Evolutionary conservation across 2,797 vertebrate species (phyloP).

Genomic region (Natrix natrix): DNA sequence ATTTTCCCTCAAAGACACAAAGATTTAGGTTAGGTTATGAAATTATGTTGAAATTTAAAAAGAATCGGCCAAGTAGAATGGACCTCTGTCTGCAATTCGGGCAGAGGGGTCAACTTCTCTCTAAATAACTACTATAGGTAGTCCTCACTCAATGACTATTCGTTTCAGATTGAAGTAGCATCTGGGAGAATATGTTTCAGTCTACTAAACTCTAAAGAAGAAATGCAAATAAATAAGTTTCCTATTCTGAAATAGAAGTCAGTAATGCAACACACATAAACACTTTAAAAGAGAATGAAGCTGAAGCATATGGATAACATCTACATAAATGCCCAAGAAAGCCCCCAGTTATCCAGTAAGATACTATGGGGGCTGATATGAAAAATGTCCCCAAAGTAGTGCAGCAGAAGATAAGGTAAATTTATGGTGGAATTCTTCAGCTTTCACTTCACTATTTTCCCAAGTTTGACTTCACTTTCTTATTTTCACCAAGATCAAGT

Average conservation of each 20-base stretch:
- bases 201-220: neutral
- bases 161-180: neutral
- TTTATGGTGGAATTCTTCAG: neutral
- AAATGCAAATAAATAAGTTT: neutral
- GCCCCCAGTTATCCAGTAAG: neutral
- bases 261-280: neutral
- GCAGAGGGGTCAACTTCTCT: neutral
- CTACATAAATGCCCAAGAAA: neutral
- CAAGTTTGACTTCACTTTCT: neutral
- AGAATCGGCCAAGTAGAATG: neutral
- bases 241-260: neutral
- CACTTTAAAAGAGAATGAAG: neutral
- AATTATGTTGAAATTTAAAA: neutral
- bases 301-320: neutral
- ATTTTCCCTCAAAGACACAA: neutral
- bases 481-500: neutral
- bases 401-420: neutral
- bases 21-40: neutral
- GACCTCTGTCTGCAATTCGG: neutral
- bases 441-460: neutral
- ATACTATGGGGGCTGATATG: neutral
- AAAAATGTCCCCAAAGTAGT: neutral
- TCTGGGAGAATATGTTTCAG: neutral
- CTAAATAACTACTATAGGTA: neutral
- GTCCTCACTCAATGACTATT: neutral